These are phyloP conservation scores for Crepidodera aurea DNA, from an alignment of 2,888 invertebrate species.

Conservation along the genomic window DNA sequence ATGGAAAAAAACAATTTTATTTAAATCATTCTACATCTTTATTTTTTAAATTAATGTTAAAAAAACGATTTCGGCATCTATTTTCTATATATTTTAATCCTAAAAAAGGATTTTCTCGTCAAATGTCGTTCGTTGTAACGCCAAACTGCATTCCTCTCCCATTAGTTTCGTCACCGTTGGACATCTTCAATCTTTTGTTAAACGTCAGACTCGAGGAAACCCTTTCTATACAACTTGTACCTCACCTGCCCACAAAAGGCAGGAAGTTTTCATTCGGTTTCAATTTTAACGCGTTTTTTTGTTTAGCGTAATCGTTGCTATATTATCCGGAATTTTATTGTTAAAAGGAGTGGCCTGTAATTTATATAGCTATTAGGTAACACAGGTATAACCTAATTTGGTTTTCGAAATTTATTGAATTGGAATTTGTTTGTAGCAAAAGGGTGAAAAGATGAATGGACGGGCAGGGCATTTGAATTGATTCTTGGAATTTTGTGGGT, in stretches of 20 bases:
- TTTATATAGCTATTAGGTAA: conserved; percentile 32
- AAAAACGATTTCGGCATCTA: no score
- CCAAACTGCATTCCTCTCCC: no score
- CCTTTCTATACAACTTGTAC: not conserved
- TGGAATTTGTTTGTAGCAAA: conserved; percentile 9
- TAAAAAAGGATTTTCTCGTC: no score
- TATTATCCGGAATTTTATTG: conserved; percentile 33
- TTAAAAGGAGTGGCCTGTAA: conserved; percentile 32
- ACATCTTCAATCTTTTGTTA: no score
- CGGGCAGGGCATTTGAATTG: conserved; percentile 6
- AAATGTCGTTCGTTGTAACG: no score
- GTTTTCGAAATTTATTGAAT: conserved; percentile 18
- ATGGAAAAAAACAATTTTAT: no score
- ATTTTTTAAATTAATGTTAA: no score
- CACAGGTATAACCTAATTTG: conserved; percentile 27
- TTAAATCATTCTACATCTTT: no score
- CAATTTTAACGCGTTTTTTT: conserved; percentile 21
- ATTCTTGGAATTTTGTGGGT: conserved; percentile 4
- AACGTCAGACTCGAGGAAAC: not conserved
- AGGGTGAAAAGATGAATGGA: conserved; percentile 18
- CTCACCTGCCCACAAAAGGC: conserved; percentile 37
- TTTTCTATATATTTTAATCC: no score
- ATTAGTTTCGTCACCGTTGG: no score
- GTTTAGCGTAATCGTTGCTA: conserved; percentile 20
- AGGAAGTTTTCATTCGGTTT: conserved; percentile 29